phyloP scores from a whole-genome alignment of 2,888 invertebrate species.

The Reticulitermes lucifugus region DNA sequence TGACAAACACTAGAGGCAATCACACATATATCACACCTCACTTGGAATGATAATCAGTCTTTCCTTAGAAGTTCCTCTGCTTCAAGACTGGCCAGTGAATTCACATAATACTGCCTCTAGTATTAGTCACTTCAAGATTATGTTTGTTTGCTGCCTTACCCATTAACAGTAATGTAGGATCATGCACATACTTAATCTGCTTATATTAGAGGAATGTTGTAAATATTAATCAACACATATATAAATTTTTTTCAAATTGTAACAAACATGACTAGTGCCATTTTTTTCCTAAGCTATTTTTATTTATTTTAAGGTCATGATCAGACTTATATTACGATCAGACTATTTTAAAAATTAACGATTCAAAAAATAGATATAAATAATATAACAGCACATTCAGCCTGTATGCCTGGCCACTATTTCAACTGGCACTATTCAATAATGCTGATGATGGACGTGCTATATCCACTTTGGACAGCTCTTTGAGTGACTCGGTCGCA shows the following conservation, averaged over 20 bases:
- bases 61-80: neutral
- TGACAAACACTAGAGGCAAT: neutral
- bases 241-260: slow-evolving; percentile 69
- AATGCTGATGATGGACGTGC: slow-evolving; percentile 52
- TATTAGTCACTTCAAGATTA: neutral
- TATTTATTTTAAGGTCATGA: slow-evolving; percentile 48
- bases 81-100: neutral
- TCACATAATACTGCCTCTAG: too few species aligned
- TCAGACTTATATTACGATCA: slow-evolving; percentile 50
- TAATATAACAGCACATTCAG: slow-evolving; percentile 45
- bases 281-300: slow-evolving; percentile 56
- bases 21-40: neutral
- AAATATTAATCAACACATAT: slow-evolving; percentile 67
- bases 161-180: slow-evolving; percentile 17
- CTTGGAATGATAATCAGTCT: slow-evolving; percentile 9
- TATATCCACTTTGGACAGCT: slow-evolving; percentile 51
- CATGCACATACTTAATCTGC: slow-evolving; percentile 9
- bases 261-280: slow-evolving; percentile 70
- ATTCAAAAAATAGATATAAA: slow-evolving; percentile 52
- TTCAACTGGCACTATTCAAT: neutral
- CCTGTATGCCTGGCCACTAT: slow-evolving; percentile 16
- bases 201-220: slow-evolving; percentile 66
- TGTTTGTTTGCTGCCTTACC: slow-evolving; percentile 23
- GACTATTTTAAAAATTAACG: slow-evolving; percentile 52
- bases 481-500: slow-evolving; percentile 46